Evolutionary conservation across 2,113 vertebrate genomes (phyloP).

Genomic region (Vanacampus margaritifer): DNA sequence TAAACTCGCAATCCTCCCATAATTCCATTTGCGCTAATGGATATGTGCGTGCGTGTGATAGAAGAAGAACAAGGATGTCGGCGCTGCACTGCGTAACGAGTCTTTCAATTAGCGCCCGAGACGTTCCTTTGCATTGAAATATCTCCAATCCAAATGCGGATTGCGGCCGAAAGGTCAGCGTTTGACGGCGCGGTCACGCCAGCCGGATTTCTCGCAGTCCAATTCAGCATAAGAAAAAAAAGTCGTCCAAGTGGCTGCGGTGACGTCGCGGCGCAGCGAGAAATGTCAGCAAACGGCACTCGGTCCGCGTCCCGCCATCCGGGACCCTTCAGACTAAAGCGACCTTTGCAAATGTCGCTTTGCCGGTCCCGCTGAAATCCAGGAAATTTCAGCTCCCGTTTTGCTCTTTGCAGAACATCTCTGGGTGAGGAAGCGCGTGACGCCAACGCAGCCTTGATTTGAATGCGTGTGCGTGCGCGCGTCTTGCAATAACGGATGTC

Average conservation of each 20-base stretch:
- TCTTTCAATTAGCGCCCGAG: slow-evolving; percentile 36
- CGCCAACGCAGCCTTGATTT: not conserved
- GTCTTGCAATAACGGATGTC: slow-evolving; percentile 60
- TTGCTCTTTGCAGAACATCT: not conserved
- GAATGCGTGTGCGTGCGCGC: slow-evolving; percentile 15
- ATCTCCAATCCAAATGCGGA: not conserved
- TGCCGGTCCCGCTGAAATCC: not conserved
- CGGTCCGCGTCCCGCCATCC: not conserved
- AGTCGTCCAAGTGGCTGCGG: no score
- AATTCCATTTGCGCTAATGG: slow-evolving; percentile 68
- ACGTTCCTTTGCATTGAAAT: slow-evolving; percentile 8
- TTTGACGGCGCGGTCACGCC: no score
- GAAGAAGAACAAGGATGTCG: slow-evolving; percentile 3
- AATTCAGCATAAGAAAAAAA: not conserved
- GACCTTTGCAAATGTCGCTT: slow-evolving; percentile 31
- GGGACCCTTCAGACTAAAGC: slow-evolving; percentile 1
- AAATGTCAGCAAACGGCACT: slow-evolving; percentile 8
- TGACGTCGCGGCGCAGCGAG: not conserved
- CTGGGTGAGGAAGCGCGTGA: slow-evolving; percentile 9
- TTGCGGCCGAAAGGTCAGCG: no score
- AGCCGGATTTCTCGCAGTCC: no score
- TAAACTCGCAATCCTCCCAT: slow-evolving; percentile 57
- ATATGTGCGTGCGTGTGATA: slow-evolving; percentile 23
- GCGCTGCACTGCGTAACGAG: slow-evolving; percentile 14
- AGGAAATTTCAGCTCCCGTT: not conserved